Percentiles rank a stretch among this genome's conserved stretches.
Evolutionary conservation across 1,140 invertebrate species (phyloP).

Genomic region (Lordiphosa collinella): DNA sequence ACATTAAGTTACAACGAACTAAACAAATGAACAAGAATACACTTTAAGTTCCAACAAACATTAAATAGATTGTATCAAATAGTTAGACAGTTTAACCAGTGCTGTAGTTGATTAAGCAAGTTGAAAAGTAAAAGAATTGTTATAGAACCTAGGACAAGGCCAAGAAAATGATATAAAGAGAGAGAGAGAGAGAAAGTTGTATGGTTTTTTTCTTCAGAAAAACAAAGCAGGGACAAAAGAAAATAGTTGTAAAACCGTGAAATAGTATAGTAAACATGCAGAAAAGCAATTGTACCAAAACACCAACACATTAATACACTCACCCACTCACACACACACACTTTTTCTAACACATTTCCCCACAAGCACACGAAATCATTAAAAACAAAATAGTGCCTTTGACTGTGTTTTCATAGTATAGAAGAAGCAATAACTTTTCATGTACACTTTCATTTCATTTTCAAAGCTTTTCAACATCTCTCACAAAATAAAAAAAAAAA

Average conservation of each 20-base stretch:
- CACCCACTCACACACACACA: constrained; percentile 3
- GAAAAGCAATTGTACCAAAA: constrained; percentile 21
- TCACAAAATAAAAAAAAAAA: constrained; percentile 2
- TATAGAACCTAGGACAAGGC: constrained; percentile 22
- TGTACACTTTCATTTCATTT: constrained; percentile 17
- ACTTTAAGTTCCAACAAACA: constrained; percentile 20
- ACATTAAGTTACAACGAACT: neutral
- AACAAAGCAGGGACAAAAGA: constrained; percentile 56
- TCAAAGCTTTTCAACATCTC: constrained; percentile 8
- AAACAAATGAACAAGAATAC: too few relatives aligned
- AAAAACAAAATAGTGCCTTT: constrained; percentile 58
- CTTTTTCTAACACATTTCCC: constrained; percentile 1
- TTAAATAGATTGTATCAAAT: neutral
- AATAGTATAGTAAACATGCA: constrained; percentile 34
- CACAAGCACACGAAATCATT: constrained; percentile 14
- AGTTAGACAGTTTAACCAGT: constrained; percentile 12
- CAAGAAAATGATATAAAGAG: neutral
- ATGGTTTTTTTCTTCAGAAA: constrained; percentile 47
- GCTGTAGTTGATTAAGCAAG: constrained; percentile 10
- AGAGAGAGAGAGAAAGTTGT: constrained; percentile 18
- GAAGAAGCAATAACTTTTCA: constrained; percentile 28
- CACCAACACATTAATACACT: neutral
- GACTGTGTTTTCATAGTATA: constrained; percentile 39
- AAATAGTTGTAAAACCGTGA: constrained; percentile 60
- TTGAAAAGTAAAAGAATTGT: constrained; percentile 40